Base-by-base conservation (phyloP, 2,113 vertebrate genomes). In the Prunella fulvescens region DNA sequence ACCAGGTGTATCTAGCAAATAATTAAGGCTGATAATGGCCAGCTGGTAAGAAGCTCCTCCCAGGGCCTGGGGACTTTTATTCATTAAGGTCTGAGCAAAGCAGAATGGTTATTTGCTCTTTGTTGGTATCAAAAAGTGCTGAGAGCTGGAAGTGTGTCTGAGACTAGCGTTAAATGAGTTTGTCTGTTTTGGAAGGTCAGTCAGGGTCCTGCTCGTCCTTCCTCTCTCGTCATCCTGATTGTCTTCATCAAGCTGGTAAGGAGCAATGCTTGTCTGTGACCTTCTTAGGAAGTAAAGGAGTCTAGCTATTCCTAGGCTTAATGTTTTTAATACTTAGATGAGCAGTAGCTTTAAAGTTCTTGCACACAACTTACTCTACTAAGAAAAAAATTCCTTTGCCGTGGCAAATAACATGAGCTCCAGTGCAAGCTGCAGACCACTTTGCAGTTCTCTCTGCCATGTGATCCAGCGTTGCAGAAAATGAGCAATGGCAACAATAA, bases 401-500 rank as follows among this genome's bases (percentile, higher is more conserved):
- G 3, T 22, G n/a, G 81, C 48, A 78, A 90, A 73, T 62, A 31
- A 40, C 0, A 1, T 33, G 28, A 90, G 58, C 60, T 92, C 11
- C 67, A 78, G 51, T 22, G n/a, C 42, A 35, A 69, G 51, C 73
- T 51, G 85, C 64, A 73, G 65, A 64, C n/a, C 1, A 3, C 69
- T 82, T 53, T 40, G 28, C 14, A 31, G 84, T 66, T 92, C 78
- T 64, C 42, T 69, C 65, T 88, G 76, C 64, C 4, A 4, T 60
- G 90, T 73, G 76, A 88, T 74, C 76, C n/a, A 74, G 60, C 48
- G 35, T 56, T 16, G 2, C 81, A 83, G 79, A 86, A 76, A 86
- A 76, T 1, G 8, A 96, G 77, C 90, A 81, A 53, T 8, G 37
- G 88, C 91, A 92, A 86, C 87, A 90, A 88, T 94, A 96, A 95